These are phyloP conservation scores for Tyrophagus putrescentiae DNA, from an alignment of 1,140 invertebrate genomes.

Conservation along the genomic window DNA sequence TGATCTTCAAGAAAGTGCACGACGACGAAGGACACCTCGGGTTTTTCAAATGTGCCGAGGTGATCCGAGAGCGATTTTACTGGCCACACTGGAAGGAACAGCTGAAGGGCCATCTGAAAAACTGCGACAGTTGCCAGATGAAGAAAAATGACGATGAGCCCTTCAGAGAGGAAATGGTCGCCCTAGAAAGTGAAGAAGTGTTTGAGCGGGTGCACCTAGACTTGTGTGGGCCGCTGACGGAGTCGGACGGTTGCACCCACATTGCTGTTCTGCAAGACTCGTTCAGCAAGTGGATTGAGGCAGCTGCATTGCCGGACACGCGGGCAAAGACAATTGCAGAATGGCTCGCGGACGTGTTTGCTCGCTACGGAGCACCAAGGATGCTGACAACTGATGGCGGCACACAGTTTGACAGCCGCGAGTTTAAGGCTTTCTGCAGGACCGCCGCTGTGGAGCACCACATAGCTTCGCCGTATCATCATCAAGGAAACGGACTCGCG, in stretches of 20 bases:
- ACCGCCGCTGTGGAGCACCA: background rate
- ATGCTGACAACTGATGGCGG: background rate
- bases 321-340: background rate
- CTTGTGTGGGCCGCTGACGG: background rate
- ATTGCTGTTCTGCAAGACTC: background rate
- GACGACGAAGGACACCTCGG: slow-evolving; percentile 19
- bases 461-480: background rate
- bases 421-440: slow-evolving; percentile 2
- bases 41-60: background rate
- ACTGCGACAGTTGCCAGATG: background rate
- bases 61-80: background rate
- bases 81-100: slow-evolving; percentile 16
- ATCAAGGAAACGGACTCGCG: slow-evolving; percentile 1
- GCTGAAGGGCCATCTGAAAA: background rate
- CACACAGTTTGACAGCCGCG: background rate
- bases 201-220: background rate
- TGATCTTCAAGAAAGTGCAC: background rate
- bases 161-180: background rate
- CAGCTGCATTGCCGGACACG: background rate
- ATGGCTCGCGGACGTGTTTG: background rate
- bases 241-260: background rate
- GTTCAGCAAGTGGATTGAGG: background rate
- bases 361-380: background rate
- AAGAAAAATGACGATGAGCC: background rate
- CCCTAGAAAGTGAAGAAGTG: background rate